Evolutionary conservation across 2,113 vertebrate species (phyloP).

Genomic region (Clarias gariepinus): DNA sequence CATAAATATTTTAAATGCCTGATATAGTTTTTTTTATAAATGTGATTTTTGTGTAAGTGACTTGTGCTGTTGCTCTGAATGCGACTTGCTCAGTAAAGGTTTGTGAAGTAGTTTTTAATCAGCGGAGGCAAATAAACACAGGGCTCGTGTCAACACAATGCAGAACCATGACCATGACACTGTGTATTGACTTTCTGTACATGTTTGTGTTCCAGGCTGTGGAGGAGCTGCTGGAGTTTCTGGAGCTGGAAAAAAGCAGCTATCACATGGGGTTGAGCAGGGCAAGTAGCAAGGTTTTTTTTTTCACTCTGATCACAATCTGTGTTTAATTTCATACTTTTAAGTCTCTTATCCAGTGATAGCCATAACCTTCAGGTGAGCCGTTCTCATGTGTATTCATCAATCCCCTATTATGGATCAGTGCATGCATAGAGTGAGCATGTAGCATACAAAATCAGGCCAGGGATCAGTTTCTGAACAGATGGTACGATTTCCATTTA

Average conservation of each 20-base stretch:
- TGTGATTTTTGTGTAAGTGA: neutral
- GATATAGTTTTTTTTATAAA: neutral
- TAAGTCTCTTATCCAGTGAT: slow-evolving; percentile 11
- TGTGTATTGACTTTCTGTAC: neutral
- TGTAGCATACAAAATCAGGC: slow-evolving; percentile 37
- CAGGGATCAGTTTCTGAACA: slow-evolving; percentile 48
- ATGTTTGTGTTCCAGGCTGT: slow-evolving; percentile 78
- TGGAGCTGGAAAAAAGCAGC: slow-evolving; percentile 95
- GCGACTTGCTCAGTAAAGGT: neutral
- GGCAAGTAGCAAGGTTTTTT: slow-evolving; percentile 68
- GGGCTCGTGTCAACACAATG: slow-evolving; percentile 15
- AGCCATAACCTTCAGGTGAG: slow-evolving; percentile 5
- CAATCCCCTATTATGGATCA: slow-evolving; percentile 28
- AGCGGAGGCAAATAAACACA: neutral
- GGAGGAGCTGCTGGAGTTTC: slow-evolving; percentile 88
- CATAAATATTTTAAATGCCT: neutral
- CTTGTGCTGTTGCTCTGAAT: neutral
- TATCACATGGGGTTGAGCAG: slow-evolving; percentile 92
- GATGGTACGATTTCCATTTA: slow-evolving; percentile 57
- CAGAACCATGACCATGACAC: neutral
- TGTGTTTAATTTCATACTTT: slow-evolving; percentile 5
- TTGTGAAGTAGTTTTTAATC: slow-evolving; percentile 8
- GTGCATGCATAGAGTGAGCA: slow-evolving; percentile 8
- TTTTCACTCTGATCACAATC: neutral
- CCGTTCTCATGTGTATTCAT: neutral